Base-by-base conservation (phyloP, 2,888 invertebrate genomes). In the Callyntrura guangdongensis region DNA sequence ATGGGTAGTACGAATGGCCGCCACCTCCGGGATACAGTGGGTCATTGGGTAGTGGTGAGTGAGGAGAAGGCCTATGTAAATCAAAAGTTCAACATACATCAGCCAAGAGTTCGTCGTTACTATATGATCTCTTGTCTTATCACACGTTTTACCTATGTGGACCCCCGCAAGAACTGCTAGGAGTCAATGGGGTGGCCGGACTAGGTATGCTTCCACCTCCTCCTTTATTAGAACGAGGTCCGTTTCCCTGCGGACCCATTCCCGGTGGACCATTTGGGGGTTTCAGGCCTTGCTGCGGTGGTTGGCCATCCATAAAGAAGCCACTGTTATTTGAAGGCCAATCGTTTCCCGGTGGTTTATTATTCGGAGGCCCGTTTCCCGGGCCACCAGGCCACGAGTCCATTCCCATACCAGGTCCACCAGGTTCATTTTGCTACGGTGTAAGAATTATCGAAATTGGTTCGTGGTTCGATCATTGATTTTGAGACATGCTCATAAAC, bases 151-250 rank as follows among this genome's bases (percentile, higher is more conserved):
- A 94, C 94, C 94, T 91, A 77, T 94, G 93, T 87, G 93, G 93
- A 83, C 88, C 93, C 83, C 94, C 94, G 90, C 93, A 94, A 20
- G 93, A 93, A 91, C 94, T 94, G 79, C 93, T 86, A 56, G 94
- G 94, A 83, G 94, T 94, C 11, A 94, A 90, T 64, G 94, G 94
- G 47, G 94, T 94, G 77, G 93, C 94, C 90, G 94, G 94, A 93
- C 94, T 94, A 93, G 94, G 94, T 91, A 94, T 94, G 84, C 93
- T 93, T 90, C 94, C 94, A 25, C 94, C 93, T 64, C 93, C 94
- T 86, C 36, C 92, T 92, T 94, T 94, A 49, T 83, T 91, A 9
- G 93, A 87, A 14, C 93, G 88, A 49, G 92, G 92, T 17, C 94
- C 94, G 79, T 93, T 93, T 56, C 93, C 94, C 61, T 92, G 92